Conservation (phyloP, 2,888 invertebrate genomes). For the Alloplasta piceator region DNA sequence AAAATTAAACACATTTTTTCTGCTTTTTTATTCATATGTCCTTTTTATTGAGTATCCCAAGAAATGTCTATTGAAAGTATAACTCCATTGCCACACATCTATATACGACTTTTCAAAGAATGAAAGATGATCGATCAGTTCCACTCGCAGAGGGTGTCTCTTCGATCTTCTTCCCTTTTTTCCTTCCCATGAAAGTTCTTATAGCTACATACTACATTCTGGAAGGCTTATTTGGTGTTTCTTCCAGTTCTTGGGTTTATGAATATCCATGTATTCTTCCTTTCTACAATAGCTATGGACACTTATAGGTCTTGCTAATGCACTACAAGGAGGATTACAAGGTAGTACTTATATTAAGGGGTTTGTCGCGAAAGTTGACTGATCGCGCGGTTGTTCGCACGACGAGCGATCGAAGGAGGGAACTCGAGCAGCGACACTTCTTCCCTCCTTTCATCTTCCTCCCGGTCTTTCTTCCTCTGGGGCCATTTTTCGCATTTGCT, state of each 20-base stretch:
- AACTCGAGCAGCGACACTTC: not conserved
- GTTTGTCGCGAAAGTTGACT: constrained; percentile 64
- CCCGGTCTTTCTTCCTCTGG: not conserved
- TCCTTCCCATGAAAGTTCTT: not conserved
- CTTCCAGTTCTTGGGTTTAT: not conserved
- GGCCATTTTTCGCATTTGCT: constrained; percentile 40
- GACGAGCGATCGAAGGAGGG: constrained; percentile 32
- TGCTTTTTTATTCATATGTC: too few relatives aligned
- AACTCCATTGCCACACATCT: too few relatives aligned
- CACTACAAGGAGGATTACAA: not conserved
- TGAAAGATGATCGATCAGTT: constrained; percentile 44
- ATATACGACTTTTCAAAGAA: not conserved
- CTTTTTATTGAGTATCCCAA: too few relatives aligned
- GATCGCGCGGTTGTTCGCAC: constrained; percentile 60
- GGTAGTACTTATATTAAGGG: constrained; percentile 30
- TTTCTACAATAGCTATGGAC: not conserved
- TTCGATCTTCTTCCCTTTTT: constrained; percentile 20
- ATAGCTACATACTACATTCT: not conserved
- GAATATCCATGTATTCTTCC: not conserved
- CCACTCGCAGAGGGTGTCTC: constrained; percentile 16
- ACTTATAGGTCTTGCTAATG: not conserved
- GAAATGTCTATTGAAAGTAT: too few relatives aligned
- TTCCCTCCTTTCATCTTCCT: not conserved
- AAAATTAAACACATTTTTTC: too few relatives aligned
- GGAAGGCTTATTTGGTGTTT: constrained; percentile 10